Percentiles rank a stretch among this genome's conserved stretches.
Evolutionary conservation across 92 coral and sea anemone species (phyloP).

Genomic region (Actinernus sp.): DNA sequence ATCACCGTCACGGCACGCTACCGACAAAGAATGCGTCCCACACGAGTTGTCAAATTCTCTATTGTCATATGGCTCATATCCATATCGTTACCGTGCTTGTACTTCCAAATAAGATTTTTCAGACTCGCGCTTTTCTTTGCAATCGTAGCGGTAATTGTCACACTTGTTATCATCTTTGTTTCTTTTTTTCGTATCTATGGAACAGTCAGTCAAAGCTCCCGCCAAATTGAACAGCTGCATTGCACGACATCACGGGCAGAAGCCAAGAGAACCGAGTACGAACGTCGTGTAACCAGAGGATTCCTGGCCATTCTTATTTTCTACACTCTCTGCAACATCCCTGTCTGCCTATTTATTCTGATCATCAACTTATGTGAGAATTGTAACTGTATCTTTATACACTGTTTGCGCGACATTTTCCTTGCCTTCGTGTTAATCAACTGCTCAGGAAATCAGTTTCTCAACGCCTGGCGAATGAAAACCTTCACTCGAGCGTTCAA

Average conservation of each 20-base stretch:
- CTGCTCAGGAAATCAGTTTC: constrained; percentile 86
- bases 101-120: constrained; percentile 61
- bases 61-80: constrained; percentile 66
- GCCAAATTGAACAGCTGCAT: no score
- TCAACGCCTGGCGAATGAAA: constrained; percentile 88
- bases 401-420: constrained; percentile 88
- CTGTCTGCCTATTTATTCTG: constrained; percentile 77
- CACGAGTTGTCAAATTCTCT: constrained; percentile 45
- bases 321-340: constrained; percentile 67
- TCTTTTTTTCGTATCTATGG: constrained; percentile 60
- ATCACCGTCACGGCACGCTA: constrained; percentile 71
- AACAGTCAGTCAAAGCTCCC: constrained; percentile 26
- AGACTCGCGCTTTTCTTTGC: constrained; percentile 69
- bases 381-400: constrained; percentile 80
- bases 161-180: constrained; percentile 26
- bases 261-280: constrained; percentile 31
- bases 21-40: constrained; percentile 35
- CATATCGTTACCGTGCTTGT: constrained; percentile 44
- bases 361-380: constrained; percentile 81
- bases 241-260: no score
- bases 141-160: constrained; percentile 59
- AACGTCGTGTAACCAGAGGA: constrained; percentile 61
- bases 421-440: constrained; percentile 68
- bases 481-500: constrained; percentile 77
- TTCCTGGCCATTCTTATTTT: constrained; percentile 73